Evolutionary conservation across 2,888 invertebrate genomes (phyloP).

Genomic region (Pelosia muscerda): DNA sequence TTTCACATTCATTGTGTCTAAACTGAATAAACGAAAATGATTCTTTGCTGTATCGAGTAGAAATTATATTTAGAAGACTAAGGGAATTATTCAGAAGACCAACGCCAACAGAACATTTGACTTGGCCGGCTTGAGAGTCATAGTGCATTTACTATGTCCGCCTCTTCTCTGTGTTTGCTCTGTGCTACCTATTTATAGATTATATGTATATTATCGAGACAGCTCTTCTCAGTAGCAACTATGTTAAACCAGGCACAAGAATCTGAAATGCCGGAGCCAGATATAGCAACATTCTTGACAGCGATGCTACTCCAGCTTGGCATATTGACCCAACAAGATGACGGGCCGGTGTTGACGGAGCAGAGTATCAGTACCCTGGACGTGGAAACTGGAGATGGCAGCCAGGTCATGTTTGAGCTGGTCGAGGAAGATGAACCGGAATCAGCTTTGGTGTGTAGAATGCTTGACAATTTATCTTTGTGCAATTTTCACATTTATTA

Average conservation of each 20-base stretch:
- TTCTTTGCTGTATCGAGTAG: too few relatives aligned
- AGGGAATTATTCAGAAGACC: too few relatives aligned
- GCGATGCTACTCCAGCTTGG: constrained; percentile 69
- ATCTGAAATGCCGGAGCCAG: constrained; percentile 43
- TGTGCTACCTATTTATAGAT: too few relatives aligned
- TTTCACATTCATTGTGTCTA: too few relatives aligned
- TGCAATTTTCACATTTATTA: too few relatives aligned
- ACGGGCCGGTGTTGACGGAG: constrained; percentile 52
- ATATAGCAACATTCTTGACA: constrained; percentile 63
- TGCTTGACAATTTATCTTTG: too few relatives aligned
- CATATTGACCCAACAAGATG: constrained; percentile 57
- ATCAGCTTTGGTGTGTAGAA: constrained; percentile 24
- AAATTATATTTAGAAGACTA: too few relatives aligned
- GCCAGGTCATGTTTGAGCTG: constrained; percentile 62
- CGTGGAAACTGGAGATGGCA: constrained; percentile 66
- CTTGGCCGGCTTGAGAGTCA: too few relatives aligned
- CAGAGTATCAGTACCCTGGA: constrained; percentile 58
- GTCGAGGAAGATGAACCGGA: constrained; percentile 65
- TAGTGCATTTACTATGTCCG: too few relatives aligned
- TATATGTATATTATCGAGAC: background rate
- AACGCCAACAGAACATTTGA: too few relatives aligned
- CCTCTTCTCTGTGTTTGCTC: too few relatives aligned
- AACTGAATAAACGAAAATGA: too few relatives aligned
- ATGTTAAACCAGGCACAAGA: constrained; percentile 22
- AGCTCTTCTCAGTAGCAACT: background rate